phyloP scores from a whole-genome alignment of 1,140 invertebrate species.

The Hylaeus volcanicus region DNA sequence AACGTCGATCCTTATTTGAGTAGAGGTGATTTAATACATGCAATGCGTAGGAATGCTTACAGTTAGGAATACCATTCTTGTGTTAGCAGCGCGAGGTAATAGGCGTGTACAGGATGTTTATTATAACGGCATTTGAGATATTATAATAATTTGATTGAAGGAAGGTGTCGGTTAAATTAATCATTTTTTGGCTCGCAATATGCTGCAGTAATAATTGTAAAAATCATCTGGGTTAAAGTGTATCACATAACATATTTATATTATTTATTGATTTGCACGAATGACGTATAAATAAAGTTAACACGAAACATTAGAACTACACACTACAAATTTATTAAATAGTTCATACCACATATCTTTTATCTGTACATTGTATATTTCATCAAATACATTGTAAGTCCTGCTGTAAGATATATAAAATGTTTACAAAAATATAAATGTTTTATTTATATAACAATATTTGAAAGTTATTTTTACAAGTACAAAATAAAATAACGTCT shows the following conservation, averaged over 20 bases:
- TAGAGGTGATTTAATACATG: conserved; percentile 26
- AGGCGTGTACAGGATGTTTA: not conserved
- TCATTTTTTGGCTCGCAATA: too few relatives aligned
- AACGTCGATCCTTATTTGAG: conserved; percentile 50
- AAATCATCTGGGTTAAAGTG: too few relatives aligned
- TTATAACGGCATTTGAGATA: not conserved
- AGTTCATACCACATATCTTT: too few relatives aligned
- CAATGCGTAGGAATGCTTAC: conserved; percentile 35
- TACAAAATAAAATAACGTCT: not conserved
- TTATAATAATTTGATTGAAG: not conserved
- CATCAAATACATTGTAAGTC: not conserved
- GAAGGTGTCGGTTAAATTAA: too few relatives aligned
- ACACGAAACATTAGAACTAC: too few relatives aligned
- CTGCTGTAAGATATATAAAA: not conserved
- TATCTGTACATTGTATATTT: conserved; percentile 5
- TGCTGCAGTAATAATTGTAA: too few relatives aligned
- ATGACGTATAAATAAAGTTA: too few relatives aligned
- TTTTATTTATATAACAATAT: not conserved
- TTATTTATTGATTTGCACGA: too few relatives aligned
- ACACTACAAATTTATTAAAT: too few relatives aligned
- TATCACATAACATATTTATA: too few relatives aligned
- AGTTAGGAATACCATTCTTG: conserved; percentile 32
- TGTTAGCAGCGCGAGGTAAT: conserved; percentile 13
- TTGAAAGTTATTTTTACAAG: not conserved
- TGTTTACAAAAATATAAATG: conserved; percentile 35